Evolutionary conservation across 2,888 invertebrate genomes (phyloP), one percentile per base, ranked within the genome.

Genomic region (Sarcophaga variegata): DNA sequence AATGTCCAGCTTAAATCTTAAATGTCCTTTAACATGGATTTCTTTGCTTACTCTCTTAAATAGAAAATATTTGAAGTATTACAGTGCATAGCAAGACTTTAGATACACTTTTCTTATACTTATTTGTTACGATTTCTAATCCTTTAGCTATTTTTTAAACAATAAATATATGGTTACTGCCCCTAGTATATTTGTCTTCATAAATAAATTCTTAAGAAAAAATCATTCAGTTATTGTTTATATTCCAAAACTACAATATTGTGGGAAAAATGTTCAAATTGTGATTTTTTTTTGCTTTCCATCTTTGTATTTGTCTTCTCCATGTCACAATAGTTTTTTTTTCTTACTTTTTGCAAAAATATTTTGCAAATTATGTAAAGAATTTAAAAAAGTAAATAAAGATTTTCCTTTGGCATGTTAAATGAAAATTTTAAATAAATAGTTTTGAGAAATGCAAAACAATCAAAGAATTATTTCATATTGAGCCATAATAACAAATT

Each of bases 1-100:
- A 83, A 87, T 83, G 78, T 81, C 74, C 74, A 74, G 77, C 86
- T 86, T 86, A 86, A 71, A 86, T 86, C 45, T 75, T 78, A 87
- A 87, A 47, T 81, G 64, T 79, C 78, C 25, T 84, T 74, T 81
- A 59, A 70, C 27, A 60, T 37, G 49, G 27, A 75, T 47, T 75
- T 74, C 25, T 25, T 22, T 25, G 22, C 25, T 49, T 54, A 54
- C 14, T 54, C 17, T 54, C 54, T 54, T 54, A 54, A 72, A 62
- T 20, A 25, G 64, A 64, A 25, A 27, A 45, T 25, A 76, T 54
- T 25, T 20, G 11, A 69, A 49, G 45, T 27, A 54, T 14, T 54
- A 54, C 17, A 17, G 12, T 54, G 17, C 54, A 54, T 4, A 14
- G 4, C 3, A 54, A 14, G 17, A 14, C 14, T 54, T 14, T 54